These are phyloP conservation scores for Neoarius graeffei DNA, from an alignment of 2,113 vertebrate species.

Conservation along the genomic window DNA sequence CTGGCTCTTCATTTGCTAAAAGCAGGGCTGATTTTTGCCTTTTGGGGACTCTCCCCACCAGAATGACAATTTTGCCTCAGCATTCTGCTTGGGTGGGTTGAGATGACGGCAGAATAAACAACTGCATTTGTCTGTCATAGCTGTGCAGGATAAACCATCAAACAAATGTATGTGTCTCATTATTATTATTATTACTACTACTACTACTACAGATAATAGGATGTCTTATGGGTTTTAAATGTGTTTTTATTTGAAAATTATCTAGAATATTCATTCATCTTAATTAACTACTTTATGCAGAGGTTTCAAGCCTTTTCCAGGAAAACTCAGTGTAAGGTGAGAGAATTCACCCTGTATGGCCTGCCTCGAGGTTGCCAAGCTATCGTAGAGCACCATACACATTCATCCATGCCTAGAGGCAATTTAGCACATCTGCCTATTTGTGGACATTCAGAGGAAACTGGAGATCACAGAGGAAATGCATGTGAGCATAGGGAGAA, in stretches of 20 bases:
- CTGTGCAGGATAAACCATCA: neutral
- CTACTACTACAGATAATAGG: too few species aligned
- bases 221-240: too few species aligned
- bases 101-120: neutral
- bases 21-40: constrained; percentile 5
- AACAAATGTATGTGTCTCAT: too few species aligned
- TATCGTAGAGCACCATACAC: neutral
- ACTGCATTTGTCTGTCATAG: neutral
- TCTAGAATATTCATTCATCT: neutral
- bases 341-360: neutral
- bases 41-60: neutral
- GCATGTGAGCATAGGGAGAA: neutral
- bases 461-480: neutral
- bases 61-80: neutral
- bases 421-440: neutral
- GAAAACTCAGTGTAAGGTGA: neutral
- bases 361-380: neutral
- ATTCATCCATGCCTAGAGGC: neutral
- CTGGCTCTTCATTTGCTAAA: neutral
- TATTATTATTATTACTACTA: too few species aligned
- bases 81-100: neutral
- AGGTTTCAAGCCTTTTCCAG: neutral
- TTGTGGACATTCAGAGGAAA: neutral
- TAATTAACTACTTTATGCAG: neutral
- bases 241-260: neutral